Evolutionary conservation across 2,113 vertebrate species (phyloP).

Genomic region (Athene noctua): DNA sequence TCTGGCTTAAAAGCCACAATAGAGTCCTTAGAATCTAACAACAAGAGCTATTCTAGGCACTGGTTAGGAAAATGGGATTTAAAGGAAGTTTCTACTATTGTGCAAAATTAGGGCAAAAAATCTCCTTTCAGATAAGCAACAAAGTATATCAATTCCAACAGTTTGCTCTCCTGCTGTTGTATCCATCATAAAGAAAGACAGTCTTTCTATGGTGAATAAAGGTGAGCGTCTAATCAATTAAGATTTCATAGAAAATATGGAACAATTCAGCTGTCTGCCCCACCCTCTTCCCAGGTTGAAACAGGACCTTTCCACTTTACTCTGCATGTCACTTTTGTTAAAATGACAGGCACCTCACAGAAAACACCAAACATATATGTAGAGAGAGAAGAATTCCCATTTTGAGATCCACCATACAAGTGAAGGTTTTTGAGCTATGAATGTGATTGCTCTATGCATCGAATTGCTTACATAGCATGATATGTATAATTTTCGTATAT

Average conservation of each 20-base stretch:
- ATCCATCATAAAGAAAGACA: conserved; percentile 68
- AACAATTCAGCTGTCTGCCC: conserved; percentile 70
- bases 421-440: conserved; percentile 18
- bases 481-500: not conserved
- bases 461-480: not conserved
- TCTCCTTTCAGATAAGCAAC: conserved; percentile 71
- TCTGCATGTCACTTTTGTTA: conserved; percentile 68
- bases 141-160: conserved; percentile 72
- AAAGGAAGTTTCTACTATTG: conserved; percentile 72
- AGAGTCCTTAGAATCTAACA: conserved; percentile 67
- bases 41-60: conserved; percentile 67
- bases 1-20: conserved; percentile 72
- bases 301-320: conserved; percentile 65
- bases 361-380: conserved; percentile 59
- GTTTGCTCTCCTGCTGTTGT: conserved; percentile 73
- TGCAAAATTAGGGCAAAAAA: conserved; percentile 74
- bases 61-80: conserved; percentile 75
- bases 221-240: conserved; percentile 74
- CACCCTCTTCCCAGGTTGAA: conserved; percentile 67
- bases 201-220: conserved; percentile 64
- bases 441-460: conserved; percentile 3
- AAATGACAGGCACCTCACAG: conserved; percentile 57
- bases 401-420: conserved; percentile 34
- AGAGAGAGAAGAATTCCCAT: conserved; percentile 46
- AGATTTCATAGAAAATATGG: conserved; percentile 64